Base-by-base conservation (phyloP, 2,888 invertebrate genomes). In the Tanypteryx hageni region DNA sequence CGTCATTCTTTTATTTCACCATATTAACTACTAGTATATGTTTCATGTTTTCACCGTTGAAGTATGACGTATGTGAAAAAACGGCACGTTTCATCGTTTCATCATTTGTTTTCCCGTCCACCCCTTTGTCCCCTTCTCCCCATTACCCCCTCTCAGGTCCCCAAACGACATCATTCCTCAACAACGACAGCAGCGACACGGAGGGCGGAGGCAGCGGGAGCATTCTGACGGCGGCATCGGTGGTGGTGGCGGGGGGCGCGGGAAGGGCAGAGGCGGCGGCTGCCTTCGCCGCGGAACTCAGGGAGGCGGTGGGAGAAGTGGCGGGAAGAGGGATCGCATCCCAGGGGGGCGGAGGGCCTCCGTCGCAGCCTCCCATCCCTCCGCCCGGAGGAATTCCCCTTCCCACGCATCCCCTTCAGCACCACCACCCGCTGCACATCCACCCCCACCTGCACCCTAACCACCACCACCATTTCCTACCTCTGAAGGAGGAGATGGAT, bases 181-280 rank as follows among this genome's bases (percentile, higher is more conserved):
- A 95, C 93, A 96, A 96, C 94, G 95, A 95, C 94, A 95, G 96
- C 93, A 95, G 95, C 93, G 95, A 96, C 94, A 95, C 95, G 13
- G 95, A 95, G 93, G 95, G 95, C 86, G 94, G 94, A 58, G 94
- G 94, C n/a, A 94, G 94, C 13, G 95, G 95, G 92, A 89, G 89
- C 68, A 89, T 89, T 44, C 64, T 89, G 44, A 89, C 89, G 94
- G 94, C 89, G 93, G 93, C 64, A 59, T 92, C 92, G 93, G 93
- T 94, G 93, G 93, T 92, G 93, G 68, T 94, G 92, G 93, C 59
- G 93, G 92, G 92, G 31, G 91, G 83, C 56, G 61, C 86, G 3
- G 85, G 89, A 44, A 31, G 89, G n/a, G 89, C 64, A 16, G 86
- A 86, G 27, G 16, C 86, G 61, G 89, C 44, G 68, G 92, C 92